These are phyloP conservation scores for Cyanistes caeruleus DNA, from an alignment of 2,113 vertebrate genomes.

Conservation along the genomic window DNA sequence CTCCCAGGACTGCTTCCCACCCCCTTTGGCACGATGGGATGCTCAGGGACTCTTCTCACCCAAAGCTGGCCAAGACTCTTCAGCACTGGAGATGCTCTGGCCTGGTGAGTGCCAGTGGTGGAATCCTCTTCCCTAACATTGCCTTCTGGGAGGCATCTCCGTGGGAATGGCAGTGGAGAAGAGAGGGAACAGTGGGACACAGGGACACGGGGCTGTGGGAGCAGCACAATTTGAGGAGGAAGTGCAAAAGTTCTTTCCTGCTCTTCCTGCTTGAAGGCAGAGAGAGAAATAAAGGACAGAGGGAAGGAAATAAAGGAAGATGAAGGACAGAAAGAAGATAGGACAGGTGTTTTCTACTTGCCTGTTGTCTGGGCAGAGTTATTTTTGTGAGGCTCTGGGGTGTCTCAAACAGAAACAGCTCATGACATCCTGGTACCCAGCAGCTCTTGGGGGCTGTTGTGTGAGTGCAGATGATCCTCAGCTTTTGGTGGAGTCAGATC, in stretches of 20 bases:
- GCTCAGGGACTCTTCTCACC: accelerated
- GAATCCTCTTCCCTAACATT: not conserved
- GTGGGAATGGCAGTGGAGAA: accelerated
- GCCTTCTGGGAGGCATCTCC: not conserved
- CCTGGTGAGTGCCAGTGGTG: too few relatives aligned
- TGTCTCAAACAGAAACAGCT: not conserved
- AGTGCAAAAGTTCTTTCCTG: accelerated
- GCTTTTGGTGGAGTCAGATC: accelerated
- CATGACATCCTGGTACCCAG: accelerated
- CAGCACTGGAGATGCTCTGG: not conserved
- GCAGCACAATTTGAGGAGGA: accelerated
- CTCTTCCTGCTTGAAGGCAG: not conserved
- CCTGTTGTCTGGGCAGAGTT: not conserved
- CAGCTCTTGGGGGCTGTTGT: not conserved
- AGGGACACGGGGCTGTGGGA: accelerated
- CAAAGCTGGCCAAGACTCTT: not conserved
- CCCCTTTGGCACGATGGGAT: accelerated
- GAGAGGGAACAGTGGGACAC: not conserved
- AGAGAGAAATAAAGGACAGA: not conserved
- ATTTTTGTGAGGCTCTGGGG: not conserved
- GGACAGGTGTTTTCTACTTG: not conserved
- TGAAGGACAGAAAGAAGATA: not conserved
- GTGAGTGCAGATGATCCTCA: not conserved
- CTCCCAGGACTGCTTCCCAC: accelerated
- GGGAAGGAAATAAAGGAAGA: not conserved